These are phyloP conservation scores for Cettia cetti DNA, from an alignment of 2,113 vertebrate species.

Conservation along the genomic window DNA sequence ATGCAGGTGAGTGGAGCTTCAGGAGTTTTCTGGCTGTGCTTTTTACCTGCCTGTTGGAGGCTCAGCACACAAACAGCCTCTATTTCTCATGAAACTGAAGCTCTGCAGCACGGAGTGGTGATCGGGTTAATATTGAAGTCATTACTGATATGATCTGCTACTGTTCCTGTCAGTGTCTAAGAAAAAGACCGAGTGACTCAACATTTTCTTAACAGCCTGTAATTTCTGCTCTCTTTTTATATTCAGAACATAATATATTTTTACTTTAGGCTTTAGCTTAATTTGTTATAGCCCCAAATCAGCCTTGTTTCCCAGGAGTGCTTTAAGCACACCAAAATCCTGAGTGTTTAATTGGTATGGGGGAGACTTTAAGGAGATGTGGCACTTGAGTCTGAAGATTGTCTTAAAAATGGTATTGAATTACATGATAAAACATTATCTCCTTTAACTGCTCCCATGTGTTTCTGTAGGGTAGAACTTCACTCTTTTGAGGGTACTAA, in stretches of 20 bases:
- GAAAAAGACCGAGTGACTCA: neutral
- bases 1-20: slow-evolving; percentile 82
- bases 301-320: neutral
- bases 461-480: neutral
- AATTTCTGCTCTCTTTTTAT: neutral
- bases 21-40: neutral
- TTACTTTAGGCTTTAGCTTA: neutral
- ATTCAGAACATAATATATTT: neutral
- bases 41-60: neutral
- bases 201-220: neutral
- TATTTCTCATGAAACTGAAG: neutral
- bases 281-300: neutral
- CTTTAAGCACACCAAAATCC: neutral
- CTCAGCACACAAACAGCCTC: neutral
- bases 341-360: neutral
- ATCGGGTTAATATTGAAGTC: neutral
- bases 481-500: neutral
- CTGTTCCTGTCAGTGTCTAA: neutral
- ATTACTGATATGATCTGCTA: neutral
- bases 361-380: neutral
- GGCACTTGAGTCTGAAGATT: neutral
- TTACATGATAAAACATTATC: neutral
- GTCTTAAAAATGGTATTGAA: neutral
- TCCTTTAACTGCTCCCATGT: neutral
- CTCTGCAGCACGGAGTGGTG: neutral